These are phyloP conservation scores for Spinus olivaceus DNA, from an alignment of 2,797 vertebrate genomes.

Conservation along the genomic window DNA sequence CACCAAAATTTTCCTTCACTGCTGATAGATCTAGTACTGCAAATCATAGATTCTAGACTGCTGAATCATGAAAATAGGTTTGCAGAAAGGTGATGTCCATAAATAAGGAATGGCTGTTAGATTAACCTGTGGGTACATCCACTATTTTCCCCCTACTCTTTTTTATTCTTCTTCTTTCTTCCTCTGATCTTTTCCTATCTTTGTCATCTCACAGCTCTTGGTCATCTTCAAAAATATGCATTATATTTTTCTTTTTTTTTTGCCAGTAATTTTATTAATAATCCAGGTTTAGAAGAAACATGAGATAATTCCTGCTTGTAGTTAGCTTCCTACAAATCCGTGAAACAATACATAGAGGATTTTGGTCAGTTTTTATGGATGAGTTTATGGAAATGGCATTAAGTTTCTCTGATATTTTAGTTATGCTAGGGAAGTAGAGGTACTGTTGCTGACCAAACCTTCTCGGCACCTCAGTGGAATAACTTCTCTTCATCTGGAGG, in stretches of 20 bases:
- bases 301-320: neutral
- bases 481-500: neutral
- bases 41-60: constrained; percentile 13
- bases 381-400: neutral
- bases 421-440: neutral
- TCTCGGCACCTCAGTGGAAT: neutral
- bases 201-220: neutral
- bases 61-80: constrained; percentile 28
- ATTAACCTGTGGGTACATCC: neutral
- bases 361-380: neutral
- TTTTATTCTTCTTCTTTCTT: neutral
- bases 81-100: constrained; percentile 10
- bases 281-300: neutral
- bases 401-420: neutral
- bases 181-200: neutral
- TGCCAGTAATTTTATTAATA: neutral
- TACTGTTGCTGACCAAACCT: neutral
- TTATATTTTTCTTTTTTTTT: neutral
- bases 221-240: neutral
- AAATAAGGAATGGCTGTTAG: neutral
- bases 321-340: neutral
- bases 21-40: neutral
- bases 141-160: fast-evolving
- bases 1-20: constrained; percentile 10
- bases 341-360: neutral